Percentiles rank a stretch among this genome's conserved stretches.
phyloP scores from a whole-genome alignment of 1,140 invertebrate genomes.

The Caenorhabditis brenneri region DNA sequence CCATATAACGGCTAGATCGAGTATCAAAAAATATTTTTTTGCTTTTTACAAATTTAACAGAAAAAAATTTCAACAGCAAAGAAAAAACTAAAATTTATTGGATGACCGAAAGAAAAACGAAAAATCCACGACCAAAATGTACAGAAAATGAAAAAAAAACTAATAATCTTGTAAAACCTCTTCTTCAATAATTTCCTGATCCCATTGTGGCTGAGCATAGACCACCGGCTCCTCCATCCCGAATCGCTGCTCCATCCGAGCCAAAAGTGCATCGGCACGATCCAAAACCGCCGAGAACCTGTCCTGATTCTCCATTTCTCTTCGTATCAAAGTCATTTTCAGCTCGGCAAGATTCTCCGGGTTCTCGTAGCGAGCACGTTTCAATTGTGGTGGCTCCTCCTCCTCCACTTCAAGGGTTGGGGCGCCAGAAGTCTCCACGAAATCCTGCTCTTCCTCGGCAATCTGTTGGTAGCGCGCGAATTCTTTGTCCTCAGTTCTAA shows the following conservation, averaged over 20 bases:
- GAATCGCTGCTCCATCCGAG: background rate
- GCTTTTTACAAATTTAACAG: too few relatives aligned
- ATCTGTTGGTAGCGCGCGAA: background rate
- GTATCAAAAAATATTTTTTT: too few relatives aligned
- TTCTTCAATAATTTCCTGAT: background rate
- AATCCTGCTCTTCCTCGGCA: background rate
- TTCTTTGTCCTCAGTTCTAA: background rate
- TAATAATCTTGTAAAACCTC: background rate
- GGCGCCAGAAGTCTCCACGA: background rate
- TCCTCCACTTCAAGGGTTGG: background rate
- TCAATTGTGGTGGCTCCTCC: background rate
- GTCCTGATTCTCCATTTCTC: constrained; percentile 24
- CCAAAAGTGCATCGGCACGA: background rate
- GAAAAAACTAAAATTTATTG: background rate
- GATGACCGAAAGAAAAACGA: background rate
- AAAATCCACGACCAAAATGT: background rate
- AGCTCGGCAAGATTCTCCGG: background rate
- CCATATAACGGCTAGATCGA: too few relatives aligned
- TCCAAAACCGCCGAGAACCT: constrained; percentile 3
- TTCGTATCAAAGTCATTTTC: background rate
- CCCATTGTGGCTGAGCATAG: background rate
- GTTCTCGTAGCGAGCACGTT: background rate
- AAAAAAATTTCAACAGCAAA: too few relatives aligned
- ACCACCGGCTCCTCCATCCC: background rate
- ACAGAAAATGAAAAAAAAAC: background rate